Base-by-base conservation (phyloP, 2,888 invertebrate species). In the Dicyrtoma fusca region DNA sequence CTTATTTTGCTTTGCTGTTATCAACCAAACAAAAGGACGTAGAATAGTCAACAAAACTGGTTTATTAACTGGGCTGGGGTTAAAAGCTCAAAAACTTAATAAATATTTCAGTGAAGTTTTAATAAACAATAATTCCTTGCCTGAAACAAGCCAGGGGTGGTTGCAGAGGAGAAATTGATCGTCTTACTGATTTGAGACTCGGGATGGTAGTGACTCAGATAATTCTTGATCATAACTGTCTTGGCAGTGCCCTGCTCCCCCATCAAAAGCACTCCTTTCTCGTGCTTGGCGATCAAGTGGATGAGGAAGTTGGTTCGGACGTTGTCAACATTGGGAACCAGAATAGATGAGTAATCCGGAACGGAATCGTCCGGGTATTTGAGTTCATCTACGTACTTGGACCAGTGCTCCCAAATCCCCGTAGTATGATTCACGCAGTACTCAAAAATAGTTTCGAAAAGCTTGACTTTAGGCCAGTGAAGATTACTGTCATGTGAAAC, bases 191-290 rank as follows among this genome's bases (percentile, higher is more conserved):
- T 82, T 83, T 92, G 91, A 49, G 86, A 86, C 81, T 94, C 94
- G 3, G 90, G 90, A 83, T 95, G 89, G 81, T 91, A 91, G 34
- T 87, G 86, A 3, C 87, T 84, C 88, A 93, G 89, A 81, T 89
- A 94, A 74, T 91, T 89, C 83, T 92, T 92, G 62, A 94, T 88
- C 92, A 95, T 94, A 0, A 94, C 94, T 13, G 95, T 94, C 84
- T 95, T 95, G 0, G 92, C 95, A 0, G 94, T 94, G 17, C 95
- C 95, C 82, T 92, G 94, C 83, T 95, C 95, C 45, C 94, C 94
- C 80, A 94, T 95, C 47, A 95, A 84, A 64, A 95, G 83, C 0
- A 94, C 94, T 4, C 91, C 90, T 84, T 94, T 91, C 68, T 87
- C 87, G 82, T 94, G 94, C 80, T 90, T 92, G 0, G 93, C 90